These are phyloP conservation scores for Oxyruncus cristatus DNA, from an alignment of 2,113 vertebrate species.

Conservation along the genomic window DNA sequence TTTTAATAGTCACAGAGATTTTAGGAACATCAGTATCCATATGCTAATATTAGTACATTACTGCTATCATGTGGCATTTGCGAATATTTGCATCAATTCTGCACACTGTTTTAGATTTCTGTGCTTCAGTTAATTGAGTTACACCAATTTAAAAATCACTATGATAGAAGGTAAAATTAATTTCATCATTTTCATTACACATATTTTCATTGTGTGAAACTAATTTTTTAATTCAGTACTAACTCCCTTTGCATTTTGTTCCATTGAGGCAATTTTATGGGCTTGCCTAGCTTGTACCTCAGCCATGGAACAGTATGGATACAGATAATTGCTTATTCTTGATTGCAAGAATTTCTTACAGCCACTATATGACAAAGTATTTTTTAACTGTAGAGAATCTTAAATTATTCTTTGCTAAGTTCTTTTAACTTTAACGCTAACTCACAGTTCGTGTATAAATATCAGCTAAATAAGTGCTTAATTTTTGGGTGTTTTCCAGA, in stretches of 20 bases:
- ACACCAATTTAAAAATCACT: not conserved
- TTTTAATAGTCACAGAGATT: not conserved
- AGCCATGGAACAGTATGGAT: not conserved
- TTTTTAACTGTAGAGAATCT: not conserved
- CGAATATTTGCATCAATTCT: not conserved
- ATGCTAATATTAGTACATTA: accelerated
- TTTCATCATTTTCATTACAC: not conserved
- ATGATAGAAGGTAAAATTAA: not conserved
- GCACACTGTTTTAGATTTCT: not conserved
- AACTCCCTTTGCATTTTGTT: not conserved
- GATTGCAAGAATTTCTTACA: not conserved
- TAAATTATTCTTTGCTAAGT: not conserved
- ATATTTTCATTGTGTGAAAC: not conserved
- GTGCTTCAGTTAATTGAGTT: not conserved
- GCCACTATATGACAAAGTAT: not conserved
- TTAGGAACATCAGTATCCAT: not conserved
- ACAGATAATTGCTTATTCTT: not conserved
- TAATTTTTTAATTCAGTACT: not conserved
- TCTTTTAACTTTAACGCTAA: not conserved
- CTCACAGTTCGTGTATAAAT: not conserved
- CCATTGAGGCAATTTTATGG: not conserved
- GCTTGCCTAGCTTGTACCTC: not conserved
- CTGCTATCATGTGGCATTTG: not conserved
- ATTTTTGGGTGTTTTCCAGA: not conserved
- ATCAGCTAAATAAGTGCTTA: not conserved